Percentiles rank a stretch among this genome's conserved stretches.
Conservation (phyloP, 2,888 invertebrate genomes). For the Pseudanteris insignis region DNA sequence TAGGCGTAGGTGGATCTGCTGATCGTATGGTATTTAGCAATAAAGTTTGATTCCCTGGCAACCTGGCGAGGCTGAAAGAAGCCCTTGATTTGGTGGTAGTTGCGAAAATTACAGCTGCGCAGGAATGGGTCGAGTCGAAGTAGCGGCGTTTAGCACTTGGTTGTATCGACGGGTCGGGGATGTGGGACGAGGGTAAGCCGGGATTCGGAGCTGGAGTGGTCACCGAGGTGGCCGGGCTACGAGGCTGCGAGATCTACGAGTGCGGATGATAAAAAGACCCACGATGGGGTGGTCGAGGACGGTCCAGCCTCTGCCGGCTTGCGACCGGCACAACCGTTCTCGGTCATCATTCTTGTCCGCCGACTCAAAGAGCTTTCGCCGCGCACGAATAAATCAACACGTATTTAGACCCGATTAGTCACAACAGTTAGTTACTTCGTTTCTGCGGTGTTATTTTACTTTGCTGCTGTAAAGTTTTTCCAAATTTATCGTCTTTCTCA, state of each 20-base stretch:
- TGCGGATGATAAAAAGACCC: conserved; percentile 56
- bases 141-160: conserved; percentile 54
- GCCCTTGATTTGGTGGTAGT: conserved; percentile 64
- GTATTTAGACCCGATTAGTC: conserved; percentile 34
- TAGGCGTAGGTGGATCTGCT: conserved; percentile 57
- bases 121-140: conserved; percentile 49
- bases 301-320: conserved; percentile 44
- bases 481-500: too few species aligned
- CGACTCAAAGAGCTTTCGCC: conserved; percentile 29
- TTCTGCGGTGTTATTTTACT: too few species aligned
- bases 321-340: conserved; percentile 37
- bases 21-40: conserved; percentile 67
- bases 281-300: conserved; percentile 47
- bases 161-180: conserved; percentile 50
- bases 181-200: conserved; percentile 22
- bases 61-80: conserved; percentile 57
- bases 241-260: conserved; percentile 54
- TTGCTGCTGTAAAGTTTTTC: too few species aligned
- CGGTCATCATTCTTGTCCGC: conserved; percentile 46
- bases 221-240: conserved; percentile 53
- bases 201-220: conserved; percentile 45
- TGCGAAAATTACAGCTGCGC: conserved; percentile 64
- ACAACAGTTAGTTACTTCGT: not conserved
- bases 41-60: conserved; percentile 65
- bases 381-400: conserved; percentile 34